Evolutionary conservation across 1,140 invertebrate species (phyloP), one percentile per base, ranked within the genome.

Genomic region (Musca vetustissima): DNA sequence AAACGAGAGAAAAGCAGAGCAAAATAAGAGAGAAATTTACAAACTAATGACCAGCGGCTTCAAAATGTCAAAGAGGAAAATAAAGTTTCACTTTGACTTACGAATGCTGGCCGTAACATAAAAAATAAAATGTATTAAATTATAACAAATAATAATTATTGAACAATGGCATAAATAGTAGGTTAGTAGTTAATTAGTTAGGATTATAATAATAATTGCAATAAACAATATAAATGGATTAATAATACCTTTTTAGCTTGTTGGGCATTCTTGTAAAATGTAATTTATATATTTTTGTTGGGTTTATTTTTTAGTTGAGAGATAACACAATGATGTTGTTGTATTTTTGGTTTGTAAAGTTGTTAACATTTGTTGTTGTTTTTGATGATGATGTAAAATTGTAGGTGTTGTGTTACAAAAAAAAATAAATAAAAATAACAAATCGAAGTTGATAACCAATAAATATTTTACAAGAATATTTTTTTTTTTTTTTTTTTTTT

Each of bases 161-260:
- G 36, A 43, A 43, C 36, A 43, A 43, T 43, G 36, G 36, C 36
- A 43, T 43, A 57, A 57, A 57, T 57, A n/a, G n/a, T n/a, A 28
- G n/a, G 55, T 15, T n/a, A 36, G 17, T 43, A 61, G 36, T 36
- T 43, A 59, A 32, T 59, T 28, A 28, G 28, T 28, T 28, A 4
- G 36, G 2, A 36, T 61, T 19, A 61, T 25, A 36, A 43, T 61
- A 61, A 61, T 61, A 55, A 15, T 24, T 55, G 24, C 21, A 24
- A 13, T 55, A 36, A 36, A 15, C 19, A 61, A 61, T 36, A 36
- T 28, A 61, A 61, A 9, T 61, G 32, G 19, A 28, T 64, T 52
- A 61, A 36, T 73, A 73, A 79, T 82, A 82, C 80, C 80, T 82
- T 82, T 73, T 80, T 82, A 73, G 78, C 75, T 80, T 80, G 80